These are phyloP conservation scores for Sminthopsis crassicaudata DNA, from an alignment of 2,113 vertebrate species.

Conservation along the genomic window DNA sequence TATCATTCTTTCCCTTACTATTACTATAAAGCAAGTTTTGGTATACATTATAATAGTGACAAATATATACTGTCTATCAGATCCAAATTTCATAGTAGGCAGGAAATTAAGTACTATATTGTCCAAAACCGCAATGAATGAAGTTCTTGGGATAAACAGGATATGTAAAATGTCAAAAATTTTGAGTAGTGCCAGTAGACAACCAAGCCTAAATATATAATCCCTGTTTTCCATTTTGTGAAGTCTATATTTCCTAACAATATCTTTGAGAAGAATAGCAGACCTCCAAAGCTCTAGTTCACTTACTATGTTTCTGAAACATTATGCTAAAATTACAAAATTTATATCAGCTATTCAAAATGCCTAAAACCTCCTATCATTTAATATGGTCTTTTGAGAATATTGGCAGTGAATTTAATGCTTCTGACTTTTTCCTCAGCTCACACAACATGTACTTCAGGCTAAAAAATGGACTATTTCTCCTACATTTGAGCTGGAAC, in stretches of 20 bases:
- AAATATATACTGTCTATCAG: slow-evolving; percentile 67
- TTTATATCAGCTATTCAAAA: not conserved
- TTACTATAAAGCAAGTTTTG: not conserved
- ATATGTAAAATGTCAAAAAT: slow-evolving; percentile 53
- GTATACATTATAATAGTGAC: slow-evolving; percentile 27
- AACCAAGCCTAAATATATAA: slow-evolving; percentile 59
- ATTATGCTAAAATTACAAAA: not conserved
- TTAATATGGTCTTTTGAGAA: not conserved
- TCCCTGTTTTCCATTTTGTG: slow-evolving; percentile 38
- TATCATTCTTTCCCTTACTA: not conserved
- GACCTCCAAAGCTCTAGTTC: not conserved
- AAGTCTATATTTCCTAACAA: slow-evolving; percentile 65
- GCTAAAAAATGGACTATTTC: not conserved
- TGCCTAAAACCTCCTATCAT: not conserved
- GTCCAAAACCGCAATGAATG: slow-evolving; percentile 28
- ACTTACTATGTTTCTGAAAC: not conserved
- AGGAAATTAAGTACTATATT: slow-evolving; percentile 55
- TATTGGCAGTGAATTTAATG: not conserved
- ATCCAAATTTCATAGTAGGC: slow-evolving; percentile 2
- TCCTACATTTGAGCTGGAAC: not conserved
- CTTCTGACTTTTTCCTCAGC: not conserved
- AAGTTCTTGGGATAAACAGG: slow-evolving; percentile 7
- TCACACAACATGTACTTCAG: not conserved
- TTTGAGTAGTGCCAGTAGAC: slow-evolving; percentile 63
- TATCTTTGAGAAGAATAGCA: not conserved